These are phyloP conservation scores for Macrotrachela quadricornifera DNA, from an alignment of 1,140 invertebrate species.

Conservation along the genomic window DNA sequence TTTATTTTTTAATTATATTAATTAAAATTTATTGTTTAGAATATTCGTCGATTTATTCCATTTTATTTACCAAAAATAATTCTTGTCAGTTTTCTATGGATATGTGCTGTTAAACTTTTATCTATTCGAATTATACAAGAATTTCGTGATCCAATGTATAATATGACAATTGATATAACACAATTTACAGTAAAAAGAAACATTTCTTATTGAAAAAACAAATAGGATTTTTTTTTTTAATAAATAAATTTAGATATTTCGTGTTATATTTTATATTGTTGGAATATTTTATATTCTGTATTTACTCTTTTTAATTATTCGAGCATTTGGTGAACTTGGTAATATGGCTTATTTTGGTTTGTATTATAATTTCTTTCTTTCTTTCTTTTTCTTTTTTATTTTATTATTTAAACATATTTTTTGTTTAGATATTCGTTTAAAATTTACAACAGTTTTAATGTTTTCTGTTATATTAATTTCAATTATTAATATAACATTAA, in stretches of 20 bases:
- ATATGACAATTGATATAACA: conserved; percentile 60
- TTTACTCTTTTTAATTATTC: conserved; percentile 54
- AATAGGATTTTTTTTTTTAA: no score
- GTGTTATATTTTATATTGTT: conserved; percentile 34
- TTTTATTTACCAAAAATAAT: conserved; percentile 79
- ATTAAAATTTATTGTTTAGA: conserved; percentile 34
- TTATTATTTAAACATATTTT: not conserved
- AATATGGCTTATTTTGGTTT: conserved; percentile 92
- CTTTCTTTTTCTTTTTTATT: not conserved
- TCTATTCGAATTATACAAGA: conserved; percentile 39
- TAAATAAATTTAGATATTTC: not conserved
- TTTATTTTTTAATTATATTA: not conserved
- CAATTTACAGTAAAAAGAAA: conserved; percentile 56
- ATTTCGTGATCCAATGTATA: conserved; percentile 69
- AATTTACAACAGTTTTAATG: conserved; percentile 67
- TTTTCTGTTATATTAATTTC: conserved; percentile 56
- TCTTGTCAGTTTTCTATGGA: conserved; percentile 64
- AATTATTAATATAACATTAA: conserved; percentile 49
- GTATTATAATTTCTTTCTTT: no score
- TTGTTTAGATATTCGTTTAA: conserved; percentile 58
- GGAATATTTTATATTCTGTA: conserved; percentile 63
- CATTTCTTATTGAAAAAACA: not conserved
- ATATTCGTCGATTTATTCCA: conserved; percentile 53
- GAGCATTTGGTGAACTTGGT: conserved; percentile 72
- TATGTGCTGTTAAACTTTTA: conserved; percentile 50